These are phyloP conservation scores for Arizona elegans DNA, from an alignment of 2,113 vertebrate species.

Conservation along the genomic window DNA sequence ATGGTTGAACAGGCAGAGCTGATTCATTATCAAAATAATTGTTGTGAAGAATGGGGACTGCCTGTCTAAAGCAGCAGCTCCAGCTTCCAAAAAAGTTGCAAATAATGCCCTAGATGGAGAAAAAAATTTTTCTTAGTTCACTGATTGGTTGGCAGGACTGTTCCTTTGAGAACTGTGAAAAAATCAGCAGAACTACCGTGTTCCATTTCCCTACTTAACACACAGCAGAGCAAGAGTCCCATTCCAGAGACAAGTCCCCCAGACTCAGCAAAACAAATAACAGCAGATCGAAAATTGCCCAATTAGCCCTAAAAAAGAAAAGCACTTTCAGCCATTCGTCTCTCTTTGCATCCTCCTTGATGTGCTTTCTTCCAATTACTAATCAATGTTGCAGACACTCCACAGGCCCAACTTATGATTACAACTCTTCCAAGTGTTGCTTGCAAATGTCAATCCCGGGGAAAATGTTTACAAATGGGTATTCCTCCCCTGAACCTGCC, in stretches of 20 bases:
- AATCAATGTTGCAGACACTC: not conserved
- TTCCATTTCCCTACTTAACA: conserved; percentile 16
- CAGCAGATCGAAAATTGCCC: conserved; percentile 10
- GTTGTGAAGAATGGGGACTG: not conserved
- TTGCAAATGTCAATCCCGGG: not conserved
- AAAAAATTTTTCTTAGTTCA: not conserved
- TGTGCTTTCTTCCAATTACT: not conserved
- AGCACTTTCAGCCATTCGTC: not conserved
- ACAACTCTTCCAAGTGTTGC: not conserved
- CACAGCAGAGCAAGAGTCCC: not conserved
- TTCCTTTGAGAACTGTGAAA: conserved; percentile 8
- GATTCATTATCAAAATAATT: not conserved
- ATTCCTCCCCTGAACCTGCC: not conserved
- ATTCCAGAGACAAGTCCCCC: not conserved
- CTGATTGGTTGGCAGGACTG: not conserved
- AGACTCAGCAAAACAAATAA: conserved; percentile 4
- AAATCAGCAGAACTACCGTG: not conserved
- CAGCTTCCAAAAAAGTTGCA: not conserved
- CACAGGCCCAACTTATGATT: not conserved
- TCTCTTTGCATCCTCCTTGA: not conserved
- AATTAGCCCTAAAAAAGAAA: conserved; percentile 12
- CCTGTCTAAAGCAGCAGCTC: not conserved
- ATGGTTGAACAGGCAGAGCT: not conserved
- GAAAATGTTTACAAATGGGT: not conserved
- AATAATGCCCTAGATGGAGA: not conserved